Evolutionary conservation across 2,888 invertebrate genomes (phyloP).

Genomic region (Unio delphinus): DNA sequence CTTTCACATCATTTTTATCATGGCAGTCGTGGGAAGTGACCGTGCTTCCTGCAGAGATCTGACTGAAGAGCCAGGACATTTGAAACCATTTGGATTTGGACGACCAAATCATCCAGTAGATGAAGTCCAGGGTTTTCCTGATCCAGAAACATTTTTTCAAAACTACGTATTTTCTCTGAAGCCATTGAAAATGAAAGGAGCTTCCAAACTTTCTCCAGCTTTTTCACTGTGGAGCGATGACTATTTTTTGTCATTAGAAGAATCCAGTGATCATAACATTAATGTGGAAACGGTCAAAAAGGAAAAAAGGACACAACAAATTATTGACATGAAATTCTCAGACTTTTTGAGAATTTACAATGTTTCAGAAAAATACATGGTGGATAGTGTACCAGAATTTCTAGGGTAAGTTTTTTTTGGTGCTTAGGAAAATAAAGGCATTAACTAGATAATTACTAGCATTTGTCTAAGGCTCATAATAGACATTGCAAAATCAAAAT

Average conservation of each 20-base stretch:
- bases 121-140: slow-evolving; percentile 54
- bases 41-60: slow-evolving; percentile 17
- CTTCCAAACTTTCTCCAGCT: slow-evolving; percentile 55
- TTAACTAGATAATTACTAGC: neutral
- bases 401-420: slow-evolving; percentile 48
- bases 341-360: slow-evolving; percentile 66
- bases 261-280: slow-evolving; percentile 46
- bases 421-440: neutral
- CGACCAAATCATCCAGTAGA: slow-evolving; percentile 46
- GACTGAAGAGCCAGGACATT: slow-evolving; percentile 50
- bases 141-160: slow-evolving; percentile 53
- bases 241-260: slow-evolving; percentile 56
- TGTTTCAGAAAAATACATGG: slow-evolving; percentile 64
- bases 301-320: slow-evolving; percentile 59
- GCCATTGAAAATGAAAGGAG: slow-evolving; percentile 64
- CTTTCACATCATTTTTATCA: no score
- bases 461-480: no score
- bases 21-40: no score
- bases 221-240: slow-evolving; percentile 65
- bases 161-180: slow-evolving; percentile 50
- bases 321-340: slow-evolving; percentile 52
- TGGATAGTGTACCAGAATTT: slow-evolving; percentile 60
- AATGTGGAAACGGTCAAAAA: slow-evolving; percentile 66
- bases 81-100: slow-evolving; percentile 62
- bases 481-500: no score